Evolutionary conservation across 2,797 vertebrate genomes (phyloP).

Genomic region (Simalia tracyae): DNA sequence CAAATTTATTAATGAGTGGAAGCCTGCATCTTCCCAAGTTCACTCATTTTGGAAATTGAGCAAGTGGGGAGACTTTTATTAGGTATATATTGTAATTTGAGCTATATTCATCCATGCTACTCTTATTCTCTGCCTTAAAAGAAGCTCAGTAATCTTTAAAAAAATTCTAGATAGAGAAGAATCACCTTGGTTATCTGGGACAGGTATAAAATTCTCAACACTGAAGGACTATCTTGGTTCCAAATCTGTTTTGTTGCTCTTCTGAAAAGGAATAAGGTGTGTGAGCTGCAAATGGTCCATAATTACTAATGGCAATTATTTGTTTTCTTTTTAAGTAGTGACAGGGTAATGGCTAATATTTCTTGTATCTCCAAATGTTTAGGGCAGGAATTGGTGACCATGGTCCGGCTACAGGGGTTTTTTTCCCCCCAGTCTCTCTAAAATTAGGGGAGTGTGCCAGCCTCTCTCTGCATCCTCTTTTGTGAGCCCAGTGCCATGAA

Average conservation of each 20-base stretch:
- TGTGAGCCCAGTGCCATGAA: not conserved
- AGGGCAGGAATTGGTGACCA: too few species aligned
- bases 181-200: not conserved
- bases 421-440: too few species aligned
- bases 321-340: not conserved
- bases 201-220: not conserved
- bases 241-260: not conserved
- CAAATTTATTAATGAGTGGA: not conserved
- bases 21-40: not conserved
- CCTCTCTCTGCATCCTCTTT: not conserved
- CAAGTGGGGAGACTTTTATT: not conserved
- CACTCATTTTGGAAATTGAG: not conserved
- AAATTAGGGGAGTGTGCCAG: not conserved
- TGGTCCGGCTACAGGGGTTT: too few species aligned
- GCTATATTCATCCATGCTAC: not conserved
- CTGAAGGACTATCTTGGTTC: not conserved
- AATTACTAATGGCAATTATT: not conserved
- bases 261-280: not conserved
- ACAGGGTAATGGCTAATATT: too few species aligned
- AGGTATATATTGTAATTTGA: not conserved
- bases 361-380: too few species aligned
- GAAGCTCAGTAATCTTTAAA: not conserved
- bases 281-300: not conserved
- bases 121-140: not conserved
- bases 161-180: not conserved